Evolutionary conservation across 2,113 vertebrate genomes (phyloP).

Genomic region (Podarcis muralis): DNA sequence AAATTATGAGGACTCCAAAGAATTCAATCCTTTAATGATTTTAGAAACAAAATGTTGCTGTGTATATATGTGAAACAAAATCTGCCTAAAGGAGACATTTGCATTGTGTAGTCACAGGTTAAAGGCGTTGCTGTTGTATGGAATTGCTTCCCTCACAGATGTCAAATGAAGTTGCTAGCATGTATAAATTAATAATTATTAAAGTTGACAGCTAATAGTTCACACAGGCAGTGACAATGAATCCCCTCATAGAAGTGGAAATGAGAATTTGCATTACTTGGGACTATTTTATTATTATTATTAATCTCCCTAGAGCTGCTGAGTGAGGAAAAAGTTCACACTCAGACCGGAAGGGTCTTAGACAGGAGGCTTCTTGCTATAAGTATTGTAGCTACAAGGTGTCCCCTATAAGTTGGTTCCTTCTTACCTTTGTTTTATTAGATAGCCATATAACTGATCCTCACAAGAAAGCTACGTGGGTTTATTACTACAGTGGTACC

Average conservation of each 20-base stretch:
- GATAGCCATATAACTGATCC: not conserved
- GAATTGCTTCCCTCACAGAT: not conserved
- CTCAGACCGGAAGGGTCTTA: not conserved
- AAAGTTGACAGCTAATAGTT: slow-evolving; percentile 4
- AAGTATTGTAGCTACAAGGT: not conserved
- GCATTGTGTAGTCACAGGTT: not conserved
- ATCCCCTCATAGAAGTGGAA: not conserved
- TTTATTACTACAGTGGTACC: too few relatives aligned
- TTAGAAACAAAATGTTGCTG: not conserved
- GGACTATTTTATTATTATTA: not conserved
- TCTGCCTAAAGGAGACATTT: not conserved
- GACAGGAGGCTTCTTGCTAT: not conserved
- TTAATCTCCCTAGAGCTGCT: not conserved
- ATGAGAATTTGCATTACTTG: not conserved
- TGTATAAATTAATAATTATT: not conserved
- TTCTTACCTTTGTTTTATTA: not conserved
- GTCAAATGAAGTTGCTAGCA: not conserved
- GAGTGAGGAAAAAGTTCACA: not conserved
- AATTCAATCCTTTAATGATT: not conserved
- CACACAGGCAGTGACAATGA: not conserved
- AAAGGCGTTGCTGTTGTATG: not conserved
- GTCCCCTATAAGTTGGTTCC: not conserved
- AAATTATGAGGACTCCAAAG: not conserved
- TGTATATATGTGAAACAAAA: not conserved
- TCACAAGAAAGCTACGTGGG: not conserved